Conservation (phyloP, 2,797 vertebrate species). For the Sebastolobus alascanus region DNA sequence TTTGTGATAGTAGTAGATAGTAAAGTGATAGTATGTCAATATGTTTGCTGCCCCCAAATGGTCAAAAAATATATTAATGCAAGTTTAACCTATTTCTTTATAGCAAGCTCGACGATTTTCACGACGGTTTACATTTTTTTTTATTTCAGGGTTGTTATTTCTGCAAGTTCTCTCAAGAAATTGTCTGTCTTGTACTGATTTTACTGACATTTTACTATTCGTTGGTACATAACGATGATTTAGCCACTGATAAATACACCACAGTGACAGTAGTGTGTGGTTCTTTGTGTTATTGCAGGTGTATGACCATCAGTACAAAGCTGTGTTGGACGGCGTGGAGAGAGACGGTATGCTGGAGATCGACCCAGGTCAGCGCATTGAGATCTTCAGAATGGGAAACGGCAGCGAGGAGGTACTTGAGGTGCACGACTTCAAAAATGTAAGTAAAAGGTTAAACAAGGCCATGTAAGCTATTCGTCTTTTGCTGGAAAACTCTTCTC, state of each 20-base stretch:
- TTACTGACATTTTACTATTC: background rate
- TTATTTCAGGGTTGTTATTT: background rate
- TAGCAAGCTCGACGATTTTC: no score
- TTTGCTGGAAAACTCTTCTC: slow-evolving; percentile 24
- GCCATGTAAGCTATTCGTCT: background rate
- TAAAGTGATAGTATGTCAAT: background rate
- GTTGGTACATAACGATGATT: background rate
- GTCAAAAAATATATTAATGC: background rate
- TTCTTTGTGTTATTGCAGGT: slow-evolving; percentile 82
- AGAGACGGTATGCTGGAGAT: slow-evolving; percentile 94
- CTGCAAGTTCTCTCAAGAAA: slow-evolving; percentile 1
- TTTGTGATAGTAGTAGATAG: no score
- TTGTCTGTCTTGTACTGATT: background rate
- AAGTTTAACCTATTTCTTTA: no score
- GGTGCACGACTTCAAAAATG: slow-evolving; percentile 97
- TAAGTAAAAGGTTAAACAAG: slow-evolving; percentile 76
- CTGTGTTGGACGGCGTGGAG: slow-evolving; percentile 89
- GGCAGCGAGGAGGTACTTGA: slow-evolving; percentile 93
- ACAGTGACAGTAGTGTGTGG: background rate
- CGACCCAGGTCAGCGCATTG: slow-evolving; percentile 86
- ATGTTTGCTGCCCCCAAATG: background rate
- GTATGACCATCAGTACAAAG: slow-evolving; percentile 93
- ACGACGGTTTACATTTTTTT: no score
- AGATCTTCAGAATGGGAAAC: slow-evolving; percentile 93
- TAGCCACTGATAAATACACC: background rate